These are phyloP conservation scores for Sthenelais limicola DNA, from an alignment of 2,888 invertebrate genomes.

Conservation along the genomic window DNA sequence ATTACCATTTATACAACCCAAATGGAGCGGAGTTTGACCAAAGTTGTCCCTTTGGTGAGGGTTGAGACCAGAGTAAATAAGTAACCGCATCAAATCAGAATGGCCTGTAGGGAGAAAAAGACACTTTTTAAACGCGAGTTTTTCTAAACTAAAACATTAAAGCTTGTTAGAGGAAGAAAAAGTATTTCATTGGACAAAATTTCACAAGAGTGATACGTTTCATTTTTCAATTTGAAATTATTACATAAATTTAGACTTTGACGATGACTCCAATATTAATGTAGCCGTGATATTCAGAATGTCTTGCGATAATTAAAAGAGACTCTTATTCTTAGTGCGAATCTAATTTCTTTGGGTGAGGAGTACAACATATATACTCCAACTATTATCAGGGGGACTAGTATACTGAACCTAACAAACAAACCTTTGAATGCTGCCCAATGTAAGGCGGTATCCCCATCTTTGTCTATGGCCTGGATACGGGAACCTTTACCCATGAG, in stretches of 20 bases:
- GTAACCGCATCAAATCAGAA: constrained; percentile 86
- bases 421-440: constrained; percentile 93
- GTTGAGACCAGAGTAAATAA: constrained; percentile 93
- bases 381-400: no score
- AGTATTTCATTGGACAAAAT: not conserved
- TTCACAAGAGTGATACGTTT: no score
- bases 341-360: no score
- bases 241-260: not conserved
- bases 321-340: no score
- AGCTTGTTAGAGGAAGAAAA: not conserved
- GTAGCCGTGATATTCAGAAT: not conserved
- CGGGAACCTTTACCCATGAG: constrained; percentile 91
- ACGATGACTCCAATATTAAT: not conserved
- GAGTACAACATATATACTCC: no score
- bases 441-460: constrained; percentile 93
- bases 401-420: no score
- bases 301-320: not conserved
- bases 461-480: constrained; percentile 89
- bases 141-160: constrained; percentile 4
- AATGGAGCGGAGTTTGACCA: constrained; percentile 91
- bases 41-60: constrained; percentile 92
- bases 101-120: constrained; percentile 70
- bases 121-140: not conserved
- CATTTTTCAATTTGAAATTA: not conserved
- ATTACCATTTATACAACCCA: constrained; percentile 91